Evolutionary conservation across 2,797 vertebrate genomes (phyloP).

Genomic region (Tragopan temminckii): DNA sequence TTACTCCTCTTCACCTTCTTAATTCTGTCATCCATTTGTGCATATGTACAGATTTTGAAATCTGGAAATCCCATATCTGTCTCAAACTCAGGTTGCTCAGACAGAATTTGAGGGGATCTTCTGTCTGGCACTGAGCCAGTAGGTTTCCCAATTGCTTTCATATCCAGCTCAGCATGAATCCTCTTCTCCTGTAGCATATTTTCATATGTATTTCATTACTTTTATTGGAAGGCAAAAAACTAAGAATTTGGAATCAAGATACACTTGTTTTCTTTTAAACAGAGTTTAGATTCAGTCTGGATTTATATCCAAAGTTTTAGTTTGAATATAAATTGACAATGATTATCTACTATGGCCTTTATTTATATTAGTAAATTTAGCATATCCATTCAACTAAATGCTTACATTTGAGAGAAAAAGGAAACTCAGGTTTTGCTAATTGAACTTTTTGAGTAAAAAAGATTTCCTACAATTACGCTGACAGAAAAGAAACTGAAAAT

Average conservation of each 20-base stretch:
- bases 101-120: conserved; percentile 47
- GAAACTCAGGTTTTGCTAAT: background rate
- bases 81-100: conserved; percentile 24
- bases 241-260: conserved; percentile 14
- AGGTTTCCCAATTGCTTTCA: conserved; percentile 46
- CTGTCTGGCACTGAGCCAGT: conserved; percentile 2
- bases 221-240: conserved; percentile 44
- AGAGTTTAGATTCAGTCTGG: background rate
- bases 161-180: conserved; percentile 19
- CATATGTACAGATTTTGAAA: background rate
- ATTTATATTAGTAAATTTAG: background rate
- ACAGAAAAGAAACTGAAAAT: background rate
- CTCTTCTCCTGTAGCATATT: conserved; percentile 21
- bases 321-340: background rate
- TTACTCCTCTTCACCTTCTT: background rate
- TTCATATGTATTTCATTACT: conserved; percentile 58
- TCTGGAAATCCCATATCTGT: conserved; percentile 26
- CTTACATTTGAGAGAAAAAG: background rate
- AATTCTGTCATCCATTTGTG: background rate
- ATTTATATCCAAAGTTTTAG: background rate
- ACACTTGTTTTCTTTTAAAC: background rate
- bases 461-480: background rate
- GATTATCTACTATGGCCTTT: background rate
- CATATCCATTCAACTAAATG: background rate
- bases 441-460: background rate